Percentiles rank a stretch among this genome's conserved stretches.
Evolutionary conservation across 2,888 invertebrate species (phyloP).

Genomic region (Platycnemis pennipes): DNA sequence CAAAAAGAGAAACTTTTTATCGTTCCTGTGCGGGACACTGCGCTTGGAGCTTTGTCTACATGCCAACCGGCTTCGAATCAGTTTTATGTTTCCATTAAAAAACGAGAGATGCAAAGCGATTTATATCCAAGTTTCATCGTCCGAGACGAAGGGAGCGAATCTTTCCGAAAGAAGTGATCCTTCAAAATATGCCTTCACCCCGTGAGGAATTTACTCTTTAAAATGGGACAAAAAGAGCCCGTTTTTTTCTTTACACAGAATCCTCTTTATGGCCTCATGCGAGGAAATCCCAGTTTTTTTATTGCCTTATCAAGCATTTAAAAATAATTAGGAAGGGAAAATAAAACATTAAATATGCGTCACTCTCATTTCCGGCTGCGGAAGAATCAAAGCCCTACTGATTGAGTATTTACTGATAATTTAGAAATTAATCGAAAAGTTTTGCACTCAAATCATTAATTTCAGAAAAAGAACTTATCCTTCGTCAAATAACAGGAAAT

Average conservation of each 20-base stretch:
- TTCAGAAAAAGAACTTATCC: no score
- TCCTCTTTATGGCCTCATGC: neutral
- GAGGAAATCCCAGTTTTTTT: neutral
- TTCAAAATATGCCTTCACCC: neutral
- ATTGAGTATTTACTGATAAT: no score
- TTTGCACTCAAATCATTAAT: no score
- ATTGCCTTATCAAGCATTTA: no score
- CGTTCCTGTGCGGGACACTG: neutral
- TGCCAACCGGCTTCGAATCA: neutral
- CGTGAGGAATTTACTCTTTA: neutral
- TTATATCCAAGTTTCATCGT: conserved; percentile 24
- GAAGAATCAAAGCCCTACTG: no score
- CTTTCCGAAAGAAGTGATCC: neutral
- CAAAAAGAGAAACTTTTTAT: neutral
- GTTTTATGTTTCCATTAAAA: conserved; percentile 54
- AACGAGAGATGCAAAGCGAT: conserved; percentile 21
- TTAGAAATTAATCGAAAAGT: no score
- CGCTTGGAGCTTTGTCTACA: neutral
- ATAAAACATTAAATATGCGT: no score
- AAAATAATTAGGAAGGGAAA: no score
- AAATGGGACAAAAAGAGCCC: neutral
- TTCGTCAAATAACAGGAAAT: no score
- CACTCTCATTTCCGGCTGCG: no score
- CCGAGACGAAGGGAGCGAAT: neutral
- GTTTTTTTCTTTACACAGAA: neutral